Evolutionary conservation across 2,888 invertebrate genomes (phyloP).

Genomic region (Psylliodes chrysocephalus): DNA sequence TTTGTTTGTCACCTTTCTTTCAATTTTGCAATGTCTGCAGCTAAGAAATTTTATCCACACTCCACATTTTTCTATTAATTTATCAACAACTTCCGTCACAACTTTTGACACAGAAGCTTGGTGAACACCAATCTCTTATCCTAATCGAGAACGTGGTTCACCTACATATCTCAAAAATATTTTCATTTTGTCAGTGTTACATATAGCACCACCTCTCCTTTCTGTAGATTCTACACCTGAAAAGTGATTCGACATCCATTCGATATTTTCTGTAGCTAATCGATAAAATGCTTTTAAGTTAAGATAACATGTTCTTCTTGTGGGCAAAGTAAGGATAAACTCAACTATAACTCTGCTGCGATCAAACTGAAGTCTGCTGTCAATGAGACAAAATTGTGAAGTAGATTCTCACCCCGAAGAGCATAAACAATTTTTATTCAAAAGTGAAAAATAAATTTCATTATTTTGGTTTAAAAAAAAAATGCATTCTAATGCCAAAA

Average conservation of each 20-base stretch:
- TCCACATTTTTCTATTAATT: neutral
- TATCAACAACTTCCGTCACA: conserved; percentile 5
- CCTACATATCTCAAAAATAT: conserved; percentile 20
- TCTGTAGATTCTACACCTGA: neutral
- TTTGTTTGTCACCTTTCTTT: too few species aligned
- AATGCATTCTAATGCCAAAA: too few species aligned
- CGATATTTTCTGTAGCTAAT: conserved; percentile 1
- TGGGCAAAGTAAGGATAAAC: conserved; percentile 12
- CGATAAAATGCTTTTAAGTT: neutral
- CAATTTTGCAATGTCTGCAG: too few species aligned
- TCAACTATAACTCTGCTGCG: conserved; percentile 4
- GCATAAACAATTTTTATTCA: conserved; percentile 4
- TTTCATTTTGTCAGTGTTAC: too few species aligned
- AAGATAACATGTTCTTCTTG: neutral
- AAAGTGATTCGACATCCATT: neutral
- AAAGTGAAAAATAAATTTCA: too few species aligned
- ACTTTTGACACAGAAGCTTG: conserved; percentile 3
- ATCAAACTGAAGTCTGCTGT: conserved; percentile 1
- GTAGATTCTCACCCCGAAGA: neutral
- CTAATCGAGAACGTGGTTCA: conserved; percentile 26
- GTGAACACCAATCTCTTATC: conserved; percentile 9
- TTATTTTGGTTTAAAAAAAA: too few species aligned
- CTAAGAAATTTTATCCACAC: conserved; percentile 22
- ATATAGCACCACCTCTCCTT: conserved; percentile 28
- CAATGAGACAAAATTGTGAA: neutral